A percentile compares a stretch with the other conserved stretches of the same genome.
phyloP scores from a whole-genome alignment of 2,797 vertebrate genomes.

The Falco columbarius region DNA sequence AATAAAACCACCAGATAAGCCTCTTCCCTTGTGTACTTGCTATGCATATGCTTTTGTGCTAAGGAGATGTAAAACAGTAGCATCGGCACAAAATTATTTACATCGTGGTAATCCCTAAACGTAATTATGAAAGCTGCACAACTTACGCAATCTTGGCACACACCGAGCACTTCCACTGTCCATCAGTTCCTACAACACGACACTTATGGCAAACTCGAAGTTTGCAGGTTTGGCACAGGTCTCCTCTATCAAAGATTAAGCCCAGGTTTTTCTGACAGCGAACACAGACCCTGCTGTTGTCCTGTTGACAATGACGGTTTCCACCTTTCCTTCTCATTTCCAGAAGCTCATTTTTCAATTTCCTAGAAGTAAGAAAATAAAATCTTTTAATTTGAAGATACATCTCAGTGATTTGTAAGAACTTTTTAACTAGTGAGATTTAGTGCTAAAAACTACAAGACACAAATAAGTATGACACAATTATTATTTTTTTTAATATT shows the following conservation, averaged over 20 bases:
- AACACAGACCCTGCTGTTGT: conserved; percentile 83
- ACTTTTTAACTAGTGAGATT: not conserved
- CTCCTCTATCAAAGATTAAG: conserved; percentile 90
- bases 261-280: conserved; percentile 90
- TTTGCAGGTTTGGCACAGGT: conserved; percentile 84
- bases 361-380: conserved; percentile 75
- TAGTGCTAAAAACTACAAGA: not conserved
- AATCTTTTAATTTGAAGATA: not conserved
- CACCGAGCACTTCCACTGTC: conserved; percentile 87
- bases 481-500: not conserved
- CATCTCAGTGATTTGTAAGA: not conserved
- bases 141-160: conserved; percentile 95
- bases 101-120: accelerated
- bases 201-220: conserved; percentile 88
- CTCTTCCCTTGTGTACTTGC: not conserved
- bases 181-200: conserved; percentile 67
- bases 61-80: not conserved
- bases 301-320: conserved; percentile 73
- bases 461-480: not conserved
- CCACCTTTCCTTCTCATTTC: conserved; percentile 87
- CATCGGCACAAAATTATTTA: not conserved
- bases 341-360: conserved; percentile 93
- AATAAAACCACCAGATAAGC: not conserved
- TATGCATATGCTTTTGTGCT: not conserved
- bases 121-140: not conserved